Conservation (phyloP, 2,113 vertebrate species). For the Malurus melanocephalus region DNA sequence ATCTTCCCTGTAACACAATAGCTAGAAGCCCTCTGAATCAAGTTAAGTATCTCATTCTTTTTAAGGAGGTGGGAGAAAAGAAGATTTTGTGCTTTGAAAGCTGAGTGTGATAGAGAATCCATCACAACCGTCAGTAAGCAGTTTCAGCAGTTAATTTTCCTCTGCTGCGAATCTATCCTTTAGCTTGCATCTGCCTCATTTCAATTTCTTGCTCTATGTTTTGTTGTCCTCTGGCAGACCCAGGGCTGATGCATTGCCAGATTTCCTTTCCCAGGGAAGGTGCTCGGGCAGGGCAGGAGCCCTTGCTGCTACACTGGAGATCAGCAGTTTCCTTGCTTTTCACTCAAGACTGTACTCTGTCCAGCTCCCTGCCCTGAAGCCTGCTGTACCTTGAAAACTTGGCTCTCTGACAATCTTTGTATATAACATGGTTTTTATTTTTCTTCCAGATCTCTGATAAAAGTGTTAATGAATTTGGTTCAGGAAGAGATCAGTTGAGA, state of each 20-base stretch:
- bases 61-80: fast-evolving
- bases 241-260: not conserved
- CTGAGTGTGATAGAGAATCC: not conserved
- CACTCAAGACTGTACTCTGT: not conserved
- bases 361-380: not conserved
- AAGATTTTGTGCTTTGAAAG: not conserved
- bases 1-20: not conserved
- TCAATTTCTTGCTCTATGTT: not conserved
- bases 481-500: not conserved
- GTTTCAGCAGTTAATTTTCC: not conserved
- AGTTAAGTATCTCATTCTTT: not conserved
- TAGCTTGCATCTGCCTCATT: not conserved
- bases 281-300: not conserved
- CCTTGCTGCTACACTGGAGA: not conserved
- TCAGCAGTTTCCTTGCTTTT: not conserved
- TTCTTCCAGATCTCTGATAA: not conserved
- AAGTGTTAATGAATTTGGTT: not conserved
- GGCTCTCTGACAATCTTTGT: not conserved
- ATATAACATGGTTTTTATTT: not conserved
- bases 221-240: not conserved
- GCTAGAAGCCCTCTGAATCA: not conserved
- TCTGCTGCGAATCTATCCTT: not conserved
- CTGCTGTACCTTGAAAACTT: not conserved
- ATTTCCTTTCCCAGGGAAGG: not conserved
- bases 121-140: not conserved